Percentiles rank a stretch among this genome's conserved stretches.
Conservation (phyloP, 2,113 vertebrate species). For the Stomatorhinus ivindoensis region DNA sequence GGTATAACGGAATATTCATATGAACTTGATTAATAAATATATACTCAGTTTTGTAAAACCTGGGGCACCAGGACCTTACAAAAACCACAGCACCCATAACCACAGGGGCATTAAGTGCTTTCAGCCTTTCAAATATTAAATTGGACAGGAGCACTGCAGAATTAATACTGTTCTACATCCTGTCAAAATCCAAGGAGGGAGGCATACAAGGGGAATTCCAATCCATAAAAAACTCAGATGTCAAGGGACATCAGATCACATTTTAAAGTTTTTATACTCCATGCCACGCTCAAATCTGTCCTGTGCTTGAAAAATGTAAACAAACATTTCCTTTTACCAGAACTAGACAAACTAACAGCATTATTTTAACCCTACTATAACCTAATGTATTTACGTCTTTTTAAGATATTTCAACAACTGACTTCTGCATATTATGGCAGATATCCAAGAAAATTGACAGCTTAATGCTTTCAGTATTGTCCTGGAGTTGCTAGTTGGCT, state of each 20-base stretch:
- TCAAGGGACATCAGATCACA: background rate
- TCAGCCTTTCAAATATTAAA: background rate
- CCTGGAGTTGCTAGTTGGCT: background rate
- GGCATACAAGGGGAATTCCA: background rate
- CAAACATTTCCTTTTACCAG: background rate
- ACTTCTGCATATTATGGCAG: background rate
- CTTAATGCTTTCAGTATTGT: background rate
- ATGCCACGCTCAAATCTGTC: background rate
- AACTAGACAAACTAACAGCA: conserved; percentile 25
- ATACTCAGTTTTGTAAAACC: background rate
- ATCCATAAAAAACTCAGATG: background rate
- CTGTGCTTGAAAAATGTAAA: background rate
- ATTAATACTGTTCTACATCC: background rate
- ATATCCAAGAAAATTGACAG: background rate
- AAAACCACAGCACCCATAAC: background rate
- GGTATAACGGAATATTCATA: background rate
- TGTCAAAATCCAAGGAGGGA: background rate
- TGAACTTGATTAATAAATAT: background rate
- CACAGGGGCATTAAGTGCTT: background rate
- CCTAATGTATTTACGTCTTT: background rate
- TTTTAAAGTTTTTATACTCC: background rate
- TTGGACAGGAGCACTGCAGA: background rate
- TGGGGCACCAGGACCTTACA: background rate
- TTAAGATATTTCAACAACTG: background rate
- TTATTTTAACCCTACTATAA: conserved; percentile 29